Conservation (phyloP, 1,140 invertebrate species). For the Drosophila nigromelanica region DNA sequence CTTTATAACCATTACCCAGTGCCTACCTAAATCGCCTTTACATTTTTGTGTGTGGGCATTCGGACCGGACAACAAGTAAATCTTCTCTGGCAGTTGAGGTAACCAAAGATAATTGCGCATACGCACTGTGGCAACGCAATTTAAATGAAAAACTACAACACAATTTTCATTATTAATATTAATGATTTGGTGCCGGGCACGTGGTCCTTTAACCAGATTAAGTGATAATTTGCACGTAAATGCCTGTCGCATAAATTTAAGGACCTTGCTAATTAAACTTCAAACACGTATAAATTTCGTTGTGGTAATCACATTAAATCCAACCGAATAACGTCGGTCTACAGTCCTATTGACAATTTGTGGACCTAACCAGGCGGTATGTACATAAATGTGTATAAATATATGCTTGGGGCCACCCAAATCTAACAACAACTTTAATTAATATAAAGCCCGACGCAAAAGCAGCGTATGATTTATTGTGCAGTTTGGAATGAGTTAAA, state of each 20-base stretch:
- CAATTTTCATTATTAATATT: constrained; percentile 25
- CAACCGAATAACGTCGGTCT: constrained; percentile 18
- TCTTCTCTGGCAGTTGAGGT: constrained; percentile 15
- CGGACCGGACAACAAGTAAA: constrained; percentile 7
- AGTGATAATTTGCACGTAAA: constrained; percentile 37
- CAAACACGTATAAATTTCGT: constrained; percentile 34
- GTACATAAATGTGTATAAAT: background rate
- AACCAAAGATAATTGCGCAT: constrained; percentile 33
- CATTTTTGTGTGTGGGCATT: constrained; percentile 7
- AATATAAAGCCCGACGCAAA: constrained; percentile 59
- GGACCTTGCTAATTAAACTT: constrained; percentile 42
- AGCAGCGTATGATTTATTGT: constrained; percentile 46
- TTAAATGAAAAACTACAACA: constrained; percentile 9
- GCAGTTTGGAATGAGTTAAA: background rate
- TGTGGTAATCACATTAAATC: constrained; percentile 43
- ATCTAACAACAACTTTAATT: constrained; percentile 75
- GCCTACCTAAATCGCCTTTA: background rate
- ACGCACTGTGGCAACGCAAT: constrained; percentile 36
- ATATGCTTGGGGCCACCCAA: constrained; percentile 27
- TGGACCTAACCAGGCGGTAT: background rate
- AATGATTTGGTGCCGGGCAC: background rate
- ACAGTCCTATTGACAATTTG: constrained; percentile 23
- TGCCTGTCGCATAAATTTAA: constrained; percentile 20
- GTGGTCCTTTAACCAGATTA: constrained; percentile 4
- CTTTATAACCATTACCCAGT: constrained; percentile 10